phyloP scores from a whole-genome alignment of 2,888 invertebrate genomes.

The Cabera pusaria region DNA sequence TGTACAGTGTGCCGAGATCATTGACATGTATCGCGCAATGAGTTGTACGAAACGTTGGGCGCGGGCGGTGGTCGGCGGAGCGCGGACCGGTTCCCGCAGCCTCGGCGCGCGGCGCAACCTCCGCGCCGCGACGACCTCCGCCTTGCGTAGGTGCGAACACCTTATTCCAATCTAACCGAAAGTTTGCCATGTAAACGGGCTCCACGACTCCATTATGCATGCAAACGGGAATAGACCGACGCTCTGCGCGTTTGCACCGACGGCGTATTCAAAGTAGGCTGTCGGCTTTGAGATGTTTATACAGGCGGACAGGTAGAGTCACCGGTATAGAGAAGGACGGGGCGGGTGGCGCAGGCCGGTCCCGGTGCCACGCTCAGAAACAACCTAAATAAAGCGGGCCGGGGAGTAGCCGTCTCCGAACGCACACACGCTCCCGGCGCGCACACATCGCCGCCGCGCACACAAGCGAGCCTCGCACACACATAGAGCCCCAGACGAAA shows the following conservation, averaged over 20 bases:
- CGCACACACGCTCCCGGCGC: conserved; percentile 55
- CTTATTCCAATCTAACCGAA: conserved; percentile 20
- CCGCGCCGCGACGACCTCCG: conserved; percentile 4
- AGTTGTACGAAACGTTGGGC: conserved; percentile 45
- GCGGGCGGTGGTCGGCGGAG: conserved; percentile 40
- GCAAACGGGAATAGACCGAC: conserved; percentile 8
- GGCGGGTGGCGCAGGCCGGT: conserved; percentile 39
- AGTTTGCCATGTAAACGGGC: conserved; percentile 8
- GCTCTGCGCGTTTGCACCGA: background rate
- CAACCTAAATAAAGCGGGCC: conserved; percentile 77
- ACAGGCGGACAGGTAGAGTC: conserved; percentile 31
- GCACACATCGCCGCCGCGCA: conserved; percentile 50
- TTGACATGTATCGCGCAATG: conserved; percentile 48
- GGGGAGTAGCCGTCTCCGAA: conserved; percentile 71
- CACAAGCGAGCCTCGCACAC: conserved; percentile 61
- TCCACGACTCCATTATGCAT: conserved; percentile 3
- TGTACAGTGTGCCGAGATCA: conserved; percentile 42
- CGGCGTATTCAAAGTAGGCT: conserved; percentile 5
- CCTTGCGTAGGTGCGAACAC: conserved; percentile 22
- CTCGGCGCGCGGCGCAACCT: conserved; percentile 29
- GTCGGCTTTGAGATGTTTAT: conserved; percentile 2
- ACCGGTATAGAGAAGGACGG: too few species aligned
- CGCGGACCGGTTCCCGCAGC: conserved; percentile 41
- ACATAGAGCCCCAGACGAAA: conserved; percentile 75
- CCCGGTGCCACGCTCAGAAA: conserved; percentile 59